Conservation (phyloP, 2,113 vertebrate genomes). For the Psophia crepitans region DNA sequence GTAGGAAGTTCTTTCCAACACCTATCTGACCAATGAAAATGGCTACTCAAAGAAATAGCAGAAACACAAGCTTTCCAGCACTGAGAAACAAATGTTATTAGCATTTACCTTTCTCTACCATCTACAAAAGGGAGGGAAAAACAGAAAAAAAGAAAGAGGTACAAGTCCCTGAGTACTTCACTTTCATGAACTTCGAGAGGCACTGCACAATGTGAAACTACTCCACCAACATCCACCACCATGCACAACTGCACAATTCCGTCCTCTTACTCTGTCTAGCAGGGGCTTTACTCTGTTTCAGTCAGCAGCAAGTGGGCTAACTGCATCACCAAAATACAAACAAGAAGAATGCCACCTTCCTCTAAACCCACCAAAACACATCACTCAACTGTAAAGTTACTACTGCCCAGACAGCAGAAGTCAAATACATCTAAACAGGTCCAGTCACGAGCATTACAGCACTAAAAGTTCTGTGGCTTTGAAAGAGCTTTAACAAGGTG, state of each 20-base stretch:
- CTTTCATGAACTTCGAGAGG: not conserved
- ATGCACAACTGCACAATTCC: not conserved
- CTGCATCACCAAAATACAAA: not conserved
- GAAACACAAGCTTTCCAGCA: not conserved
- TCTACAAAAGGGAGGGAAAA: fast-evolving
- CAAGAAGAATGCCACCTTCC: not conserved
- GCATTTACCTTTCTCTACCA: not conserved
- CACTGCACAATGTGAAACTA: not conserved
- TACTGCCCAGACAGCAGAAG: not conserved
- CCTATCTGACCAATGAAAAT: not conserved
- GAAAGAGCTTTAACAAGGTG: not conserved
- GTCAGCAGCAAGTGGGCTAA: not conserved
- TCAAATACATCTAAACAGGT: not conserved
- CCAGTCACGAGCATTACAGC: not conserved
- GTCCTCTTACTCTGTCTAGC: not conserved
- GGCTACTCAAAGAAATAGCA: not conserved
- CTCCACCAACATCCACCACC: not conserved
- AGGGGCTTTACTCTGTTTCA: not conserved
- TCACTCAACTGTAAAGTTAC: not conserved
- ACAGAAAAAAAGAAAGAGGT: not conserved
- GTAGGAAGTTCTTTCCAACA: not conserved
- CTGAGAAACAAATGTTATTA: not conserved
- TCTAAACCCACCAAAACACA: not conserved
- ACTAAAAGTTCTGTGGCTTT: not conserved
- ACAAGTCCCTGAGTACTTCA: not conserved